Evolutionary conservation across 2,888 invertebrate species (phyloP).

Genomic region (Drosophila rellima): DNA sequence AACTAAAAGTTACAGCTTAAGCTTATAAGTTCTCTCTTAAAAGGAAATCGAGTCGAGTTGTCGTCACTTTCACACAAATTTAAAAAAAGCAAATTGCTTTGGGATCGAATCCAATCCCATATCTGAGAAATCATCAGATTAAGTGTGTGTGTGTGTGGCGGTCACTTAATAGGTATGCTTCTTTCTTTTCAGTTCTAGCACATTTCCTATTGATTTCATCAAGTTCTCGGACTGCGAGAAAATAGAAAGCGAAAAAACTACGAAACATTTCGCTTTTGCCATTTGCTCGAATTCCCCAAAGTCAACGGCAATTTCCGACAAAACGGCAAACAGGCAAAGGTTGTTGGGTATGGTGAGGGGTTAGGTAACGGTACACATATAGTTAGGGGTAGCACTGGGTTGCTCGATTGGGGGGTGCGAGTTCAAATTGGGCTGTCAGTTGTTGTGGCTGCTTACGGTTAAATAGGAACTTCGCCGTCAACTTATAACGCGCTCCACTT

Average conservation of each 20-base stretch:
- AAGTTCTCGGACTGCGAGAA: not conserved
- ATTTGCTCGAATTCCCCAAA: slow-evolving; percentile 59
- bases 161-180: slow-evolving; percentile 24
- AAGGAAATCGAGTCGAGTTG: not conserved
- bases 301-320: slow-evolving; percentile 39
- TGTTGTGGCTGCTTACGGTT: slow-evolving; percentile 49
- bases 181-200: slow-evolving; percentile 2
- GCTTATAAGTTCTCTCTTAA: not conserved
- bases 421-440: slow-evolving; percentile 50
- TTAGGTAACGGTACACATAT: not conserved
- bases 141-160: slow-evolving; percentile 2
- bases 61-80: slow-evolving; percentile 17
- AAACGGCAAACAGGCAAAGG: slow-evolving; percentile 9
- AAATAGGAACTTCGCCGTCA: slow-evolving; percentile 62
- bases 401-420: not conserved
- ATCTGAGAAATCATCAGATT: not conserved
- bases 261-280: slow-evolving; percentile 42
- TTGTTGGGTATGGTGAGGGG: no score
- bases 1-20: not conserved
- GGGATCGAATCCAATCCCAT: slow-evolving; percentile 17
- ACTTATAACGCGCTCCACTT: slow-evolving; percentile 67
- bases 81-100: slow-evolving; percentile 26
- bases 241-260: slow-evolving; percentile 1
- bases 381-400: not conserved
- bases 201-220: slow-evolving; percentile 33